Evolutionary conservation across 2,797 vertebrate species (phyloP).

Genomic region (Danio tinwini): DNA sequence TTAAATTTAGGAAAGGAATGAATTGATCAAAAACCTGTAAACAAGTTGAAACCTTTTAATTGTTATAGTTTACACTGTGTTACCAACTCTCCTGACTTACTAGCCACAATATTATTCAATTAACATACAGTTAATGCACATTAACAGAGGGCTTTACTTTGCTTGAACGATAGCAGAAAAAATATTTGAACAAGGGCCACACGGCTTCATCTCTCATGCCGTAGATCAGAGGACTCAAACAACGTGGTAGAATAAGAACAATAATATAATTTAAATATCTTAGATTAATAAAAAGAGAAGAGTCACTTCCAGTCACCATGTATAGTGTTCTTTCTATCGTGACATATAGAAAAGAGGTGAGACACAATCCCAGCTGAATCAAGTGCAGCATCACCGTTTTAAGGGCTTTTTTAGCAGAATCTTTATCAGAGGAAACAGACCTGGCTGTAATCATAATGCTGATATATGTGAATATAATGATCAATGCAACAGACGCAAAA

Average conservation of each 20-base stretch:
- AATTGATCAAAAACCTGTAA: too few species aligned
- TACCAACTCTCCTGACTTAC: too few species aligned
- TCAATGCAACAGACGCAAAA: constrained; percentile 46
- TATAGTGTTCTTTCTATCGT: constrained; percentile 46
- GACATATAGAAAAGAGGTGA: constrained; percentile 51
- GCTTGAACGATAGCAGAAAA: too few species aligned
- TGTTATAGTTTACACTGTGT: too few species aligned
- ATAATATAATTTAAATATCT: not conserved
- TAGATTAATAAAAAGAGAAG: not conserved
- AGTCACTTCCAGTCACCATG: not conserved
- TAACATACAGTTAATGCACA: too few species aligned
- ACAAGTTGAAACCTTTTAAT: too few species aligned
- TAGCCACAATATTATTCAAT: too few species aligned
- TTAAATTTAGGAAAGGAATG: too few species aligned
- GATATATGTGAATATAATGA: constrained; percentile 55
- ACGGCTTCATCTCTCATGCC: not conserved
- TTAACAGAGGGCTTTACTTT: too few species aligned
- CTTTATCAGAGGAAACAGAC: constrained; percentile 53
- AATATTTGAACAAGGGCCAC: too few species aligned
- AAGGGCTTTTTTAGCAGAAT: constrained; percentile 47
- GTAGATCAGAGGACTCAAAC: not conserved
- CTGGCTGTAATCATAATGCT: constrained; percentile 56
- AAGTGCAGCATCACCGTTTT: constrained; percentile 57
- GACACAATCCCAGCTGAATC: constrained; percentile 56
- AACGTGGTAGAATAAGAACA: not conserved